Evolutionary conservation across 2,888 invertebrate species (phyloP), one percentile per base, ranked within the genome.

Genomic region (Cerceris rybyensis): DNA sequence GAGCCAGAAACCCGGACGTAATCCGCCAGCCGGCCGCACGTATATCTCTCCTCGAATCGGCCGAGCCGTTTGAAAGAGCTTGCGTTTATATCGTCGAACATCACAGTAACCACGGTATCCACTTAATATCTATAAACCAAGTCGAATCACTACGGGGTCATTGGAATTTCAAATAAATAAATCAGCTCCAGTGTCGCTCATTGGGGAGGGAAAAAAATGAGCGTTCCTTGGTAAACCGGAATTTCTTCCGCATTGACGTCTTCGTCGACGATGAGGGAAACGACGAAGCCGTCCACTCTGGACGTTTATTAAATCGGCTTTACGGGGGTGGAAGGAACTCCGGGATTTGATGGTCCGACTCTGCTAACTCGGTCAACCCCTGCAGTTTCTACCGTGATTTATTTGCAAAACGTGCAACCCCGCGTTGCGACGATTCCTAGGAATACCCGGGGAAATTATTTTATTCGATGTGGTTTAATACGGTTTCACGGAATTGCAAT

Each of bases 1-100:
- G 65, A 65, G 65, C 43, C 61, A 54, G 28, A 5, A 60, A 54
- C 9, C n/a, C 57, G 54, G 61, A 55, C 66, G 78, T 68, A 82
- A 82, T 82, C 82, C 82, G 50, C 58, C 76, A 69, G 70, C 69
- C 59, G 75, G 61, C 70, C 78, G 82, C 75, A 75, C 82, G 79
- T 82, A 82, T 82, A 82, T 82, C 79, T 66, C 43, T 14, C 9
- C 11, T 46, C 46, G 50, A 17, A 46, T 60, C 66, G 78, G 69
- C 78, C 81, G 78, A 73, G 78, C 68, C 69, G 81, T 81, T 82
- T 75, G 79, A 81, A 79, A 73, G 82, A 71, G 13, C n/a, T 14
- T n/a, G 52, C 65, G 71, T 65, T 59, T 71, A 71, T 65, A 17
- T 59, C 54, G 66, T 13, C 11, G 61, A 49, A 50, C 61, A 72